Conservation (phyloP, 2,888 invertebrate genomes). For the Galerucella pusilla region DNA sequence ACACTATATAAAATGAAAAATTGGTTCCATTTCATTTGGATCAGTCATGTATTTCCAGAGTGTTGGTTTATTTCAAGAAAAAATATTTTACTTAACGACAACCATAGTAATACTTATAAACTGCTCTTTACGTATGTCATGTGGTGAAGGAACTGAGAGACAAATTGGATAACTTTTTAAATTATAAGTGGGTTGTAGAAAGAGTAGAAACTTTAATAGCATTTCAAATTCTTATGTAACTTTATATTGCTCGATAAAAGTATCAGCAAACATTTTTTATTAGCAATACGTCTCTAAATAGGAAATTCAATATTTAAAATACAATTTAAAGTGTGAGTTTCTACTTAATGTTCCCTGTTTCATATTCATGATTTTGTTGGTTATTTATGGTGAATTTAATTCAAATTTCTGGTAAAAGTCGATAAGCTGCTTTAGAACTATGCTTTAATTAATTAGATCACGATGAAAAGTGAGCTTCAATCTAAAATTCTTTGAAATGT, state of each 20-base stretch:
- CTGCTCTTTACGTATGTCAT: not conserved
- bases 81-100: no score
- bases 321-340: not conserved
- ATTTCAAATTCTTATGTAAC: constrained; percentile 2
- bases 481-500: not conserved
- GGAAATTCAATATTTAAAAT: constrained; percentile 3
- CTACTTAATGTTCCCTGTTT: no score
- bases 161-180: not conserved
- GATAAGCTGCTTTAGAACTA: no score
- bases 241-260: constrained; percentile 1
- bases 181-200: not conserved
- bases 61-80: no score
- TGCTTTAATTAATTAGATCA: not conserved
- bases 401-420: not conserved
- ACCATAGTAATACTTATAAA: no score
- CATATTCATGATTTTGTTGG: not conserved
- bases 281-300: not conserved
- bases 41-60: no score
- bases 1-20: no score
- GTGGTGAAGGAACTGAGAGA: not conserved
- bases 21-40: no score
- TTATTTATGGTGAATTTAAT: not conserved
- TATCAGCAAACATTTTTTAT: constrained; percentile 4
- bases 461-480: not conserved
- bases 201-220: constrained; percentile 5